These are phyloP conservation scores for Andrena camellia DNA, from an alignment of 2,888 invertebrate species.

Conservation along the genomic window DNA sequence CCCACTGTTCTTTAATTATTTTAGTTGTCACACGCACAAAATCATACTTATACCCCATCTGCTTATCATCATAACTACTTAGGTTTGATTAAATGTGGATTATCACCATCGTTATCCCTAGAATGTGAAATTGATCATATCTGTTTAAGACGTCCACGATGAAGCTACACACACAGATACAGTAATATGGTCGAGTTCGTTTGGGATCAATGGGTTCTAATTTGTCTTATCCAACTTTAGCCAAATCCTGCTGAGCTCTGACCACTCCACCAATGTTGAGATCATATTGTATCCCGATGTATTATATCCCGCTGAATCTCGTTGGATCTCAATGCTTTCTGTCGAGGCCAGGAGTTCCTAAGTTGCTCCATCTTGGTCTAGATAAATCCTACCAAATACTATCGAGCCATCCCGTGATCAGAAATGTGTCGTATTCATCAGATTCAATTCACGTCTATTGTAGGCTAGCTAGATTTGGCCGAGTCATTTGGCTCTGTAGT, in stretches of 20 bases:
- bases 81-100: neutral
- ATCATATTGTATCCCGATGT: conserved; percentile 16
- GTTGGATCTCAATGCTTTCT: conserved; percentile 28
- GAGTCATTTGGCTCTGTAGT: neutral
- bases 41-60: neutral
- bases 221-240: conserved; percentile 19
- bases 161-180: neutral
- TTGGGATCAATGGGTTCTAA: conserved; percentile 16
- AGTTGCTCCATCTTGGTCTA: conserved; percentile 9
- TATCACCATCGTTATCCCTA: conserved; percentile 14
- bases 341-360: conserved; percentile 28
- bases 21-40: no score
- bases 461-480: neutral
- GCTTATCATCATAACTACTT: neutral
- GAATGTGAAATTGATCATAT: conserved; percentile 7
- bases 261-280: neutral
- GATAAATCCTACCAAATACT: conserved; percentile 31
- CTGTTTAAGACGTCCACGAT: neutral
- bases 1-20: no score
- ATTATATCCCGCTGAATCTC: conserved; percentile 10
- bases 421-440: conserved; percentile 3
- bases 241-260: neutral
- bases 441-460: conserved; percentile 16
- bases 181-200: conserved; percentile 14
- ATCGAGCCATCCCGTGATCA: conserved; percentile 31